Evolutionary conservation across 2,797 vertebrate species (phyloP).

Genomic region (Nothura maculosa): DNA sequence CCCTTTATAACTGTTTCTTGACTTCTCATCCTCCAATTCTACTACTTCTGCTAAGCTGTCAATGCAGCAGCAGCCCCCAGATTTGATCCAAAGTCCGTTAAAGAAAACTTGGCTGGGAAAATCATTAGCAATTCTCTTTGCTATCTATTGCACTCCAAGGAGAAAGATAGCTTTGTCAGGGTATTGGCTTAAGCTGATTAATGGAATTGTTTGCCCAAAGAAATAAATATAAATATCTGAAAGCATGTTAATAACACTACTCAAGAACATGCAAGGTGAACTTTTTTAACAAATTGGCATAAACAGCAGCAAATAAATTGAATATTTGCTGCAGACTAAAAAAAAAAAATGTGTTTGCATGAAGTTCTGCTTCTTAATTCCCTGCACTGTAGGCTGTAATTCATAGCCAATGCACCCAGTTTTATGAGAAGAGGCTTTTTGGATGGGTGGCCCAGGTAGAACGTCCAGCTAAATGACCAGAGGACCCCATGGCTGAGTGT

Average conservation of each 20-base stretch:
- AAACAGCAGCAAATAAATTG: slow-evolving; percentile 5
- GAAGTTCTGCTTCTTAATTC: background rate
- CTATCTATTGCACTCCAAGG: background rate
- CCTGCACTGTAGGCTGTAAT: background rate
- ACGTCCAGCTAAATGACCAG: background rate
- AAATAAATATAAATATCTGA: slow-evolving; percentile 44
- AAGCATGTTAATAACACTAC: background rate
- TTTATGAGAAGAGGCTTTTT: background rate
- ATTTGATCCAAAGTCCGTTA: slow-evolving; percentile 27
- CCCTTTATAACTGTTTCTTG: background rate
- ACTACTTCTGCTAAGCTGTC: background rate
- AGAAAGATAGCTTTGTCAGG: slow-evolving; percentile 7
- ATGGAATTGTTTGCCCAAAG: slow-evolving; percentile 35
- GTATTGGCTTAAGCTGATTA: slow-evolving; percentile 28
- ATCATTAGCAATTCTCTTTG: slow-evolving; percentile 46
- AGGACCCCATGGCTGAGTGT: background rate
- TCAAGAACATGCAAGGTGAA: background rate
- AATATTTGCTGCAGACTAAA: background rate
- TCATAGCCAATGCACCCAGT: background rate
- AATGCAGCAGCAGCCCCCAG: background rate
- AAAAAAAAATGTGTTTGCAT: background rate
- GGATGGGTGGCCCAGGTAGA: background rate
- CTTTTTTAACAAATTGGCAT: slow-evolving; percentile 32
- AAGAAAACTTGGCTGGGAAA: slow-evolving; percentile 47
- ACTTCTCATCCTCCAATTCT: background rate